A percentile compares a stretch with the other conserved stretches of the same genome.
These are phyloP conservation scores for Beroe forskalii DNA, from an alignment of 37 sponge, comb jelly and placozoan species.

Conservation along the genomic window DNA sequence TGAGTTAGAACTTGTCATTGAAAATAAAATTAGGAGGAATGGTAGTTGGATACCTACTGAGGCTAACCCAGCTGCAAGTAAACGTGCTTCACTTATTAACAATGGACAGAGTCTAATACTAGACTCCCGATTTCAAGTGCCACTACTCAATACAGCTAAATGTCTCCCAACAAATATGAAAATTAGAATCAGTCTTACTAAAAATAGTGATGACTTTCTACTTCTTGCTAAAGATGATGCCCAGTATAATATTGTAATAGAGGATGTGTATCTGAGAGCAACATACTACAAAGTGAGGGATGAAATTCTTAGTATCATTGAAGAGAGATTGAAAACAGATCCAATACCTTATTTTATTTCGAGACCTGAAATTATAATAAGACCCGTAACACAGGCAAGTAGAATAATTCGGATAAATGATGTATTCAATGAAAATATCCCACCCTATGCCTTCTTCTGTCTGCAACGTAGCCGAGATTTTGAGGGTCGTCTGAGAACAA, in stretches of 20 bases:
- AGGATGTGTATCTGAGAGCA: not conserved
- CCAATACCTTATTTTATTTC: constrained; percentile 43
- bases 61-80: constrained; percentile 24
- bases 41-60: constrained; percentile 7
- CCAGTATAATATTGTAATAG: not conserved
- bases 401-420: constrained; percentile 22
- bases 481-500: not conserved
- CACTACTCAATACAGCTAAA: constrained; percentile 35
- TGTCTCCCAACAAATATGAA: constrained; percentile 24
- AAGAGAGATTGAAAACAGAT: constrained; percentile 21
- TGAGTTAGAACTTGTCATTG: not conserved
- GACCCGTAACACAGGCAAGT: not conserved
- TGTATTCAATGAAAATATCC: not conserved
- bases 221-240: constrained; percentile 6
- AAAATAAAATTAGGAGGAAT: not conserved
- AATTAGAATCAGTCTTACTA: constrained; percentile 26
- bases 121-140: not conserved
- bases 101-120: not conserved
- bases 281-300: not conserved
- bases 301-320: not conserved
- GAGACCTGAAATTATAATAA: constrained; percentile 43
- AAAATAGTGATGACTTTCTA: constrained; percentile 46
- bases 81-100: not conserved
- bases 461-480: not conserved
- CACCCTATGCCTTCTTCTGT: constrained; percentile 47